Conservation (phyloP, 2,113 vertebrate species). For the Bubalus kerabau region DNA sequence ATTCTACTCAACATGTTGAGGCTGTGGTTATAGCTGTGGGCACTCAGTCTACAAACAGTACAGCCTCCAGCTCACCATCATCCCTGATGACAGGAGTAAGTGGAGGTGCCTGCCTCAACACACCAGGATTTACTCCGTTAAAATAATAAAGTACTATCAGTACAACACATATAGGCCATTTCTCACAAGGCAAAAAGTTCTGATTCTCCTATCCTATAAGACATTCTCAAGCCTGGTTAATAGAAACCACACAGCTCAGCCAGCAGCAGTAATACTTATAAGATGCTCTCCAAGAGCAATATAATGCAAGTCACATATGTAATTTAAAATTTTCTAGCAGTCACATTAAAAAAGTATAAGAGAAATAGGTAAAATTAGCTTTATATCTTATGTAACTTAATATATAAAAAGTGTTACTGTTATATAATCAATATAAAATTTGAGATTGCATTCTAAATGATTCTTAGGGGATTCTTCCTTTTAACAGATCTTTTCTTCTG, state of each 20-base stretch:
- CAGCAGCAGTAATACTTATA: neutral
- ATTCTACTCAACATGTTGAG: neutral
- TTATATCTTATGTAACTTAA: neutral
- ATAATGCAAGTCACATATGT: neutral
- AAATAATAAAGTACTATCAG: neutral
- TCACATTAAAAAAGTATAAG: neutral
- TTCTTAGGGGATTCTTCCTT: neutral
- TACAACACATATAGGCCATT: neutral
- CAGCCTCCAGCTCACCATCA: neutral
- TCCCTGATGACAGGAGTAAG: neutral
- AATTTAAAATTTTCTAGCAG: neutral
- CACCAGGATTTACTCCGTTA: neutral
- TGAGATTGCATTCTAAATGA: neutral
- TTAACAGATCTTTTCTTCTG: neutral
- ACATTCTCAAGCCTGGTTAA: neutral
- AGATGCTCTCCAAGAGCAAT: neutral
- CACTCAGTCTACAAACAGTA: neutral
- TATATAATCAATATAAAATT: neutral
- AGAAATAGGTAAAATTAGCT: neutral
- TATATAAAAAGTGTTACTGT: neutral
- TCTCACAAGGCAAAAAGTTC: neutral
- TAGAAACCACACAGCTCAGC: neutral
- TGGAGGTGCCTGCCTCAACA: neutral
- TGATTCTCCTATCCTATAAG: neutral
- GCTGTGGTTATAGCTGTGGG: neutral